Percentiles rank a stretch among this genome's conserved stretches.
Evolutionary conservation across 2,113 vertebrate species (phyloP).

Genomic region (Pheucticus melanocephalus): DNA sequence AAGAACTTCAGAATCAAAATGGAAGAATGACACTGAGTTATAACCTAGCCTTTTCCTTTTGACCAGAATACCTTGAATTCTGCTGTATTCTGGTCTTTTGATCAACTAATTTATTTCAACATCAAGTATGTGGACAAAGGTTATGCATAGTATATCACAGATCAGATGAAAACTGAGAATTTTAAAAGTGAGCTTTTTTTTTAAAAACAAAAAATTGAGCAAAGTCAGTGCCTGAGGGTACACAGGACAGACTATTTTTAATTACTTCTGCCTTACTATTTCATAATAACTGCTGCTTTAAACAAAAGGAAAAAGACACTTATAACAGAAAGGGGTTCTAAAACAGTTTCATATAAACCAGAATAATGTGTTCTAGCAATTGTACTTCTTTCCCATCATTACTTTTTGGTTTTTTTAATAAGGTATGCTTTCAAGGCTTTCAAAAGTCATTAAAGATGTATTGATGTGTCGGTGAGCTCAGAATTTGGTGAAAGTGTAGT

Average conservation of each 20-base stretch:
- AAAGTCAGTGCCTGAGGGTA: background rate
- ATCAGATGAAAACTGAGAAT: background rate
- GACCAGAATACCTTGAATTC: background rate
- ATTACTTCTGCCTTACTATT: background rate
- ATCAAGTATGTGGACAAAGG: background rate
- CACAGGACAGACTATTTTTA: background rate
- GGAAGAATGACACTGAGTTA: background rate
- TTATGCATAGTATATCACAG: background rate
- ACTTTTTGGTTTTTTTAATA: background rate
- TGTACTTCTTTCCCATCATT: background rate
- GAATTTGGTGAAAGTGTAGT: background rate
- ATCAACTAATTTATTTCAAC: background rate
- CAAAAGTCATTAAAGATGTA: background rate
- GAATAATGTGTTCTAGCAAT: background rate
- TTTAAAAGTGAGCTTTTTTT: background rate
- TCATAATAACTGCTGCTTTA: background rate
- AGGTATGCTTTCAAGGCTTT: background rate
- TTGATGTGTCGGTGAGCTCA: background rate
- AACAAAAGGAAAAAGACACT: background rate
- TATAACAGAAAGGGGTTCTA: background rate
- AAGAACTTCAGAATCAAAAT: background rate
- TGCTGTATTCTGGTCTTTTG: background rate
- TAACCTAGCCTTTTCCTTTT: background rate
- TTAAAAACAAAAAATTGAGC: background rate
- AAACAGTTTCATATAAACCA: background rate